Percentiles rank a stretch among this genome's conserved stretches.
These are phyloP conservation scores for Urocynchramus pylzowi DNA, from an alignment of 2,113 vertebrate species.

Conservation along the genomic window DNA sequence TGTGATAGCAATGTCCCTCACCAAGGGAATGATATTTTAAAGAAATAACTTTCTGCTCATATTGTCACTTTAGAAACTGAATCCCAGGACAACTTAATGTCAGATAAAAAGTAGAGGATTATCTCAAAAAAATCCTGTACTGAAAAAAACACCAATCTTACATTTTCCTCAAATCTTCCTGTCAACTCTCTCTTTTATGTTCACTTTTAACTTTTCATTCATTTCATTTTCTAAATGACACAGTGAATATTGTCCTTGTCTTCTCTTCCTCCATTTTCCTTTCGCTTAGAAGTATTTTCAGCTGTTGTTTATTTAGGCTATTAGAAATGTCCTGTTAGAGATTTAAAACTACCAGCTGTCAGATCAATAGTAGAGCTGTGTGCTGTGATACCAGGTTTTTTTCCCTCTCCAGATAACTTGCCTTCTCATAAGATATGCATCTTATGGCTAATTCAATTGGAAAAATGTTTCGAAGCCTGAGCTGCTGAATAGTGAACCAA, in stretches of 20 bases:
- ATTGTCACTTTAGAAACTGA: not conserved
- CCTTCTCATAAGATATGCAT: not conserved
- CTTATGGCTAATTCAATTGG: not conserved
- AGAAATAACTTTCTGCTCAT: not conserved
- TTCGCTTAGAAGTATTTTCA: not conserved
- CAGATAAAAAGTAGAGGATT: not conserved
- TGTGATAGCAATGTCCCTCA: not conserved
- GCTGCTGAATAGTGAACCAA: slow-evolving; percentile 8
- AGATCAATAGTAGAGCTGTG: not conserved
- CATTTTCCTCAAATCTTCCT: not conserved
- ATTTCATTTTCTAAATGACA: not conserved
- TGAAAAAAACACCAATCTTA: not conserved
- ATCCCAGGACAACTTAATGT: not conserved
- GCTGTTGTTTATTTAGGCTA: not conserved
- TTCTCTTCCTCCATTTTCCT: not conserved
- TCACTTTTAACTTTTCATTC: not conserved
- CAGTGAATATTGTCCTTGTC: not conserved
- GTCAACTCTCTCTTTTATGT: not conserved
- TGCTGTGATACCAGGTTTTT: not conserved
- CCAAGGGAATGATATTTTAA: not conserved
- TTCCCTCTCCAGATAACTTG: not conserved
- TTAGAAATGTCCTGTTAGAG: not conserved
- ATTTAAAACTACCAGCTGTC: not conserved
- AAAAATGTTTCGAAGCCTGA: not conserved
- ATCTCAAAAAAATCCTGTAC: not conserved